Conservation (phyloP, 1,140 invertebrate species). For the Manduca sexta region DNA sequence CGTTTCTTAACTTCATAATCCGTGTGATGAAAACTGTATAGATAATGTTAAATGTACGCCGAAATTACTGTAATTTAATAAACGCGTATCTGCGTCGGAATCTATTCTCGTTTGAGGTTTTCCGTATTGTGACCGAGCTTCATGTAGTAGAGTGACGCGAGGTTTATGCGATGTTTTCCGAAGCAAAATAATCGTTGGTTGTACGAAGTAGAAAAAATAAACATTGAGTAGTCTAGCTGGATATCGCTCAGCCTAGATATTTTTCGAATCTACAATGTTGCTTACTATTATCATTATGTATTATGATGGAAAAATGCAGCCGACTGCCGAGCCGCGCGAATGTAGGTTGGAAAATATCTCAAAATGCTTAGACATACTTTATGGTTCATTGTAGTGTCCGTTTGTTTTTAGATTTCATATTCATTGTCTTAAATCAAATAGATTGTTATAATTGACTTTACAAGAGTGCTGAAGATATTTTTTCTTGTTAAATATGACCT, state of each 20-base stretch:
- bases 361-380: background rate
- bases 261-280: slow-evolving; percentile 15
- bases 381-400: background rate
- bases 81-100: slow-evolving; percentile 1
- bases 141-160: slow-evolving; percentile 33
- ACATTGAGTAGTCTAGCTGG: slow-evolving; percentile 24
- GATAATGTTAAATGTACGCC: background rate
- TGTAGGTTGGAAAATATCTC: background rate
- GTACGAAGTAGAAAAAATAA: slow-evolving; percentile 40
- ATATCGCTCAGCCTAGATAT: slow-evolving; percentile 13
- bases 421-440: slow-evolving; percentile 2
- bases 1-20: no score
- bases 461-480: background rate
- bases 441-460: background rate
- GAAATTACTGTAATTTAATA: background rate
- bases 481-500: background rate
- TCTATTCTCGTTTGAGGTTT: slow-evolving; percentile 44
- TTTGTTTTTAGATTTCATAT: slow-evolving; percentile 2
- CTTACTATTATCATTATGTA: background rate
- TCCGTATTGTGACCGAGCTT: slow-evolving; percentile 48
- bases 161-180: slow-evolving; percentile 31
- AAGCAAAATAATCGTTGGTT: slow-evolving; percentile 34
- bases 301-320: slow-evolving; percentile 1
- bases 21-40: no score
- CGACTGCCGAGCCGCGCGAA: background rate